Percentiles rank a stretch among this genome's conserved stretches.
These are phyloP conservation scores for Brachionus asplanchnoidis DNA, from an alignment of 1,140 invertebrate species.

Conservation along the genomic window DNA sequence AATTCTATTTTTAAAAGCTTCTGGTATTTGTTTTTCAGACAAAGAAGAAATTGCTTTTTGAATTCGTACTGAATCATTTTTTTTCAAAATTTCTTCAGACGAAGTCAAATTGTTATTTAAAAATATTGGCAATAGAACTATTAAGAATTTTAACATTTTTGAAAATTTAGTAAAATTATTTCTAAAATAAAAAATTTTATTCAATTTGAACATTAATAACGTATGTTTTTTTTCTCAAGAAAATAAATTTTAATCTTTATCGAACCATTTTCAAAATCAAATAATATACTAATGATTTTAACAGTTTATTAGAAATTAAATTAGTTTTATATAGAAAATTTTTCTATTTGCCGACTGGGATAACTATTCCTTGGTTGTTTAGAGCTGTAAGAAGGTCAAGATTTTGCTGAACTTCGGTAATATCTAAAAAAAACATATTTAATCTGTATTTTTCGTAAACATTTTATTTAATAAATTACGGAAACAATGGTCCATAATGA, in stretches of 20 bases:
- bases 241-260: background rate
- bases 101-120: background rate
- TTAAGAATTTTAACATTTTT: background rate
- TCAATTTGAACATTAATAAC: background rate
- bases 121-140: background rate
- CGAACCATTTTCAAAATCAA: background rate
- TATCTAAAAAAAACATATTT: conserved; percentile 9
- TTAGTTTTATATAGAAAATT: background rate
- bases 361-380: conserved; percentile 26
- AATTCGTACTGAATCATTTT: background rate
- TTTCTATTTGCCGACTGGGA: conserved; percentile 38
- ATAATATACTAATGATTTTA: background rate
- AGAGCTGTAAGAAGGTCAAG: background rate
- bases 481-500: conserved; percentile 32
- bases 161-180: background rate
- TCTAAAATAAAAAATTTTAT: background rate
- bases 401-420: conserved; percentile 35
- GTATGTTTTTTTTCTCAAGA: background rate
- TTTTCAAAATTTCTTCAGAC: background rate
- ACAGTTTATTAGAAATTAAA: background rate
- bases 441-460: background rate
- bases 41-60: background rate
- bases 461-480: conserved; percentile 11
- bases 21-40: background rate
- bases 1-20: background rate